A percentile compares a stretch with the other conserved stretches of the same genome.
These are phyloP conservation scores for Psix sp. DNA, from an alignment of 1,140 invertebrate genomes.

Conservation along the genomic window DNA sequence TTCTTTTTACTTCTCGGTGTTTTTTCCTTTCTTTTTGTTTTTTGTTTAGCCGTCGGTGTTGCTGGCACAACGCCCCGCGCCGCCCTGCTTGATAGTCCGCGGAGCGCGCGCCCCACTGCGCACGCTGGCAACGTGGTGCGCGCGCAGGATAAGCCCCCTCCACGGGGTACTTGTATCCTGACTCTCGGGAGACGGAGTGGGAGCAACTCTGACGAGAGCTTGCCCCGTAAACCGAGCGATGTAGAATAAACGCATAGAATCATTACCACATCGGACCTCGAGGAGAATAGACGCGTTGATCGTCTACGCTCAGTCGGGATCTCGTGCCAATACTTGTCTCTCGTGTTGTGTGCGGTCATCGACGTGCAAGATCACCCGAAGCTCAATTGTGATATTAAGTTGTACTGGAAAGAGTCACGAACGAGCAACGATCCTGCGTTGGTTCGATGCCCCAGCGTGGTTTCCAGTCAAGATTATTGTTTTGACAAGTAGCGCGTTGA, in stretches of 20 bases:
- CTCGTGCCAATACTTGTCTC: slow-evolving; percentile 62
- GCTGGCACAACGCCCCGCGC: slow-evolving; percentile 16
- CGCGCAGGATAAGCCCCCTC: slow-evolving; percentile 44
- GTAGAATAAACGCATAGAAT: slow-evolving; percentile 70
- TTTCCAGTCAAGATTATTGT: background rate
- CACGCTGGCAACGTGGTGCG: slow-evolving; percentile 36
- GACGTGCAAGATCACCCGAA: slow-evolving; percentile 38
- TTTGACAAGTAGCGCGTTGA: too few relatives aligned
- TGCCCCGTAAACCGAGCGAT: slow-evolving; percentile 55
- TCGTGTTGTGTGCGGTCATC: slow-evolving; percentile 41
- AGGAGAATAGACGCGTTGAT: slow-evolving; percentile 73
- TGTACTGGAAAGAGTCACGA: too few relatives aligned
- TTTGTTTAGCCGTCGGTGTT: slow-evolving; percentile 38
- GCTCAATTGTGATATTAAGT: slow-evolving; percentile 26
- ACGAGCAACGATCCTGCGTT: background rate
- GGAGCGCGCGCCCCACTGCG: slow-evolving; percentile 8
- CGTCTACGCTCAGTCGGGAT: slow-evolving; percentile 73
- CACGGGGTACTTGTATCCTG: slow-evolving; percentile 2
- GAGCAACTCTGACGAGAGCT: slow-evolving; percentile 20
- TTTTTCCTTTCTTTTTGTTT: too few relatives aligned
- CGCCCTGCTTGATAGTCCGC: slow-evolving; percentile 42
- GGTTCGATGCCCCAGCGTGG: slow-evolving; percentile 4
- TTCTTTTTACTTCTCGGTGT: slow-evolving; percentile 18
- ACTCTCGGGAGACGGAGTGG: slow-evolving; percentile 28
- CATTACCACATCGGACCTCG: slow-evolving; percentile 76